These are phyloP conservation scores for Chaetodon trifascialis DNA, from an alignment of 2,113 vertebrate genomes.

Conservation along the genomic window DNA sequence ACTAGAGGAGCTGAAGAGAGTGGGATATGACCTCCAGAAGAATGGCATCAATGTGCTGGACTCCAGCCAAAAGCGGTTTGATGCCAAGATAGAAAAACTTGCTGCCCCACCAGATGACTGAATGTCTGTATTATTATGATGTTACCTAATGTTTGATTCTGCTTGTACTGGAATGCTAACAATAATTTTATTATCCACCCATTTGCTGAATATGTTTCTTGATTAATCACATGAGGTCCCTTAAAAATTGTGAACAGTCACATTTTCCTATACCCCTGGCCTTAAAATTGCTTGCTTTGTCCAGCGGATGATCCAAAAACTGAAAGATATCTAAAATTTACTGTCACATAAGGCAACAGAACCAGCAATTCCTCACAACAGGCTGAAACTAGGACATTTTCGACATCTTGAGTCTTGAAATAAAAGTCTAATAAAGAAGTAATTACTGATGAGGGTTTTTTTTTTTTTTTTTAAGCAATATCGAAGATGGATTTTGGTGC, in stretches of 20 bases:
- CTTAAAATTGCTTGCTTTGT: background rate
- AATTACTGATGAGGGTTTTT: background rate
- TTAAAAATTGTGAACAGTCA: background rate
- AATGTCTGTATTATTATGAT: slow-evolving; percentile 6
- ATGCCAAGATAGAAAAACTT: slow-evolving; percentile 81
- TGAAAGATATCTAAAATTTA: background rate
- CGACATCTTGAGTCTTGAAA: background rate
- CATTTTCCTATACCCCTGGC: background rate
- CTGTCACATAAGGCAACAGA: background rate
- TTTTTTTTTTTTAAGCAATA: too few relatives aligned
- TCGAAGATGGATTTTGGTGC: background rate
- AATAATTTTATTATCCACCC: too few relatives aligned
- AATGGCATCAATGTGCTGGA: slow-evolving; percentile 83
- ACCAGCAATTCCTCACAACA: background rate
- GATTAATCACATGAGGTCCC: background rate
- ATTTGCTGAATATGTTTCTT: background rate
- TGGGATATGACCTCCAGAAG: slow-evolving; percentile 83
- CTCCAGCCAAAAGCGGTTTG: slow-evolving; percentile 82
- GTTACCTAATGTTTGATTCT: background rate
- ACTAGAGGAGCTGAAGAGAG: slow-evolving; percentile 74
- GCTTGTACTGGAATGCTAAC: background rate
- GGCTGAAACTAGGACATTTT: too few relatives aligned
- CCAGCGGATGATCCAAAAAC: background rate
- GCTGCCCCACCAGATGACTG: background rate
- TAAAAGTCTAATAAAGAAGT: slow-evolving; percentile 17